phyloP scores from a whole-genome alignment of 2,113 vertebrate species.

The Phainopepla nitens region DNA sequence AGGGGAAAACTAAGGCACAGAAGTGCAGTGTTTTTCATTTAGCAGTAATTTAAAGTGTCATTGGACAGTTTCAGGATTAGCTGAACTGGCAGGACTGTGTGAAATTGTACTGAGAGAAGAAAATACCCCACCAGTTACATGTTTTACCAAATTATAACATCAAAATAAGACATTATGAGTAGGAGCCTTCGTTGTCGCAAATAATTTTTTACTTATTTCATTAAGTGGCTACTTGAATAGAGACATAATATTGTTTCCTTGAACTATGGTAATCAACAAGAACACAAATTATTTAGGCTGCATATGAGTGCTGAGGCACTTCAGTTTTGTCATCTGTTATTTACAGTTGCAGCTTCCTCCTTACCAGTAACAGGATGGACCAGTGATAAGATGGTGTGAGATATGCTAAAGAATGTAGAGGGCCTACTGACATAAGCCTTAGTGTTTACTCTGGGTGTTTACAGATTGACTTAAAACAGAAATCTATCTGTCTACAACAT shows the following conservation, averaged over 20 bases:
- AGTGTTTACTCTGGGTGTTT: background rate
- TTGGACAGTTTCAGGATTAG: background rate
- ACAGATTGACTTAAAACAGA: background rate
- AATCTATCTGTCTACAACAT: background rate
- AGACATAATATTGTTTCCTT: background rate
- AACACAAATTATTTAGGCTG: background rate
- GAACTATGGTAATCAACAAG: background rate
- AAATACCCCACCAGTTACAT: background rate
- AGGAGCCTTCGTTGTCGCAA: background rate
- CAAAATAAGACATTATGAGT: background rate
- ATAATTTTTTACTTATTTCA: background rate
- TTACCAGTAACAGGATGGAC: background rate
- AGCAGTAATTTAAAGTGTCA: background rate
- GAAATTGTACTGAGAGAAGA: background rate
- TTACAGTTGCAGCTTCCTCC: background rate
- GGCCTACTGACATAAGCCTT: background rate
- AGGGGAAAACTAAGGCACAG: background rate
- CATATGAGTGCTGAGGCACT: background rate
- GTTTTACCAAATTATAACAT: background rate
- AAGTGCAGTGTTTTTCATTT: background rate
- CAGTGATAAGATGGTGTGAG: background rate
- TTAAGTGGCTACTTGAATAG: background rate
- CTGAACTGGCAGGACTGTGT: background rate
- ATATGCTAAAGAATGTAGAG: background rate
- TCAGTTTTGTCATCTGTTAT: background rate